A percentile compares a stretch with the other conserved stretches of the same genome.
phyloP scores from a whole-genome alignment of 2,113 vertebrate genomes.

The Silurus asotus region DNA sequence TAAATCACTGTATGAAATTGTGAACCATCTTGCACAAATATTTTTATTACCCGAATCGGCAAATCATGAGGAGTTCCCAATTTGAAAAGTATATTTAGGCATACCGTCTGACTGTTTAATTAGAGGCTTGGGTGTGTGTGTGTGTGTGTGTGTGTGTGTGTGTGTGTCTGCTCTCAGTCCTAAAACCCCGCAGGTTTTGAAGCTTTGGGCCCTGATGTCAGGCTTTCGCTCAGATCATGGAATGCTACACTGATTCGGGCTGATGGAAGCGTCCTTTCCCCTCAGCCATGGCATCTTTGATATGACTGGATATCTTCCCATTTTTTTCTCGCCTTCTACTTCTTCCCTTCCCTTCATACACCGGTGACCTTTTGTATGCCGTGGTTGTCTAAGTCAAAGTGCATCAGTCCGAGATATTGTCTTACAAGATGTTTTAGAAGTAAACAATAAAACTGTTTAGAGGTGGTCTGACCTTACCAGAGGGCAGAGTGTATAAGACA shows the following conservation, averaged over 20 bases:
- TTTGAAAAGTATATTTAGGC: neutral
- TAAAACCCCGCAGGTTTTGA: neutral
- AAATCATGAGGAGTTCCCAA: neutral
- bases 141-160: neutral
- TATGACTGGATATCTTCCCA: slow-evolving; percentile 63
- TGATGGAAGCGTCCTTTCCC: slow-evolving; percentile 68
- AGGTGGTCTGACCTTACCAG: slow-evolving; percentile 38
- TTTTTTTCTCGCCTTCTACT: slow-evolving; percentile 44
- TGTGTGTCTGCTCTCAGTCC: slow-evolving; percentile 28
- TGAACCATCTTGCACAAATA: neutral
- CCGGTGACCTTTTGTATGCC: slow-evolving; percentile 61
- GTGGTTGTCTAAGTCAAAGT: slow-evolving; percentile 52
- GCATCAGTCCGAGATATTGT: slow-evolving; percentile 50
- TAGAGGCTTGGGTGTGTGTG: neutral
- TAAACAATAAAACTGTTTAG: slow-evolving; percentile 56
- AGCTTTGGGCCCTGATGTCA: slow-evolving; percentile 60
- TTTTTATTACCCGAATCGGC: neutral
- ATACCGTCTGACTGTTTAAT: neutral
- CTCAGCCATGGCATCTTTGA: slow-evolving; percentile 65
- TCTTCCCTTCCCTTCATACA: slow-evolving; percentile 47
- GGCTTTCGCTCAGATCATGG: slow-evolving; percentile 70
- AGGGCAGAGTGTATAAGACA: slow-evolving; percentile 35
- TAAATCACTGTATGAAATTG: neutral
- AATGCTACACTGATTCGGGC: slow-evolving; percentile 63
- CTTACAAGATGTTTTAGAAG: slow-evolving; percentile 53